Conservation (phyloP, 2,888 invertebrate species). For the Idaea dimidiata region DNA sequence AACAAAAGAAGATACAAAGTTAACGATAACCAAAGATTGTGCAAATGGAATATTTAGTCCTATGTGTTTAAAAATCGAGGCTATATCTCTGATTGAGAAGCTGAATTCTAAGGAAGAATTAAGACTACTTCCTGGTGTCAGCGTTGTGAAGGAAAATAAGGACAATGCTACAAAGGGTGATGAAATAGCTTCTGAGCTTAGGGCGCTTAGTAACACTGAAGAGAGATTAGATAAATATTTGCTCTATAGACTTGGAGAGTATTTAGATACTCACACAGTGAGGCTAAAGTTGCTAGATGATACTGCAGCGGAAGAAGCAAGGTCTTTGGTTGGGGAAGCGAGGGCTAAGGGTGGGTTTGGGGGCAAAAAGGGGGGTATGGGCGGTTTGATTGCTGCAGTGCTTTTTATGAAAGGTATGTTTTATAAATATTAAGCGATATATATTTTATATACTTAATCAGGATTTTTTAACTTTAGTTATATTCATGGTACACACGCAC, state of each 20-base stretch:
- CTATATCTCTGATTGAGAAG: constrained; percentile 49
- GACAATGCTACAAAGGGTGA: constrained; percentile 82
- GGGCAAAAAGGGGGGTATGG: constrained; percentile 76
- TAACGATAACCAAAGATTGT: constrained; percentile 42
- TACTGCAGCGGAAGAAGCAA: constrained; percentile 79
- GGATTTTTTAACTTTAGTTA: neutral
- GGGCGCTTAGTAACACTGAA: constrained; percentile 88
- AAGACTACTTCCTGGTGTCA: constrained; percentile 64
- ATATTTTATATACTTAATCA: neutral
- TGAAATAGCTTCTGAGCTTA: constrained; percentile 85
- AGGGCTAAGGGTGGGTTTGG: constrained; percentile 75
- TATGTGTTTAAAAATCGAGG: constrained; percentile 54
- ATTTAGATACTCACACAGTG: constrained; percentile 87
- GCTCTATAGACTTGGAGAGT: constrained; percentile 85
- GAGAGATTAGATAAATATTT: constrained; percentile 88
- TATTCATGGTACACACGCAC: too few relatives aligned
- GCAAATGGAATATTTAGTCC: constrained; percentile 48
- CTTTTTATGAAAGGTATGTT: constrained; percentile 83
- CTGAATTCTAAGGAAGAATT: constrained; percentile 52
- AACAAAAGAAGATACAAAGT: constrained; percentile 23
- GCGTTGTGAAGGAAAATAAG: constrained; percentile 82
- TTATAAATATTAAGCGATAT: neutral
- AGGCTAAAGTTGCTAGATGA: constrained; percentile 86
- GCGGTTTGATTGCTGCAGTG: constrained; percentile 78
- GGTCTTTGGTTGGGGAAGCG: constrained; percentile 78